Evolutionary conservation across 1,140 invertebrate genomes (phyloP).

Genomic region (Heliothis virescens): DNA sequence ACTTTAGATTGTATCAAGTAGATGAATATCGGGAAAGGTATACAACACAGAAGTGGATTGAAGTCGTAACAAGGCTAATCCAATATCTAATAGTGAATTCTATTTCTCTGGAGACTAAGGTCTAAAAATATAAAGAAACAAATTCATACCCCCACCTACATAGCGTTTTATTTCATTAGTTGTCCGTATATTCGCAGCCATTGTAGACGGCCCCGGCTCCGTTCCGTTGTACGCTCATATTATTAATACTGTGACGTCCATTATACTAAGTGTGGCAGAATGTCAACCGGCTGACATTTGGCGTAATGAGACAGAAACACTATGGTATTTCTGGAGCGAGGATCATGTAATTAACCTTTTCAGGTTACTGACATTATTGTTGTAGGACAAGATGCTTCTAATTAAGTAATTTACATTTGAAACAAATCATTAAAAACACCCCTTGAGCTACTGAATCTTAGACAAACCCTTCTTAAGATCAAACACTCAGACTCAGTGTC

Average conservation of each 20-base stretch:
- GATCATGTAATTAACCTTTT: slow-evolving; percentile 43
- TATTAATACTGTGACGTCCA: slow-evolving; percentile 41
- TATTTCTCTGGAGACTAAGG: neutral
- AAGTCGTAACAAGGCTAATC: slow-evolving; percentile 15
- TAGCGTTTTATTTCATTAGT: neutral
- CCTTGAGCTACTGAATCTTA: neutral
- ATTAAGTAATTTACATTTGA: neutral
- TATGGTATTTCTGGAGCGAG: slow-evolving; percentile 22
- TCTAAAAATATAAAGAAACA: slow-evolving; percentile 1
- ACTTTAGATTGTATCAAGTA: slow-evolving; percentile 16
- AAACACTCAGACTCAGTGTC: neutral
- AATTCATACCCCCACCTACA: neutral
- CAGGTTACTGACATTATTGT: slow-evolving; percentile 29
- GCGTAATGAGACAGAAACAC: slow-evolving; percentile 30
- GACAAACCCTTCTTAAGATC: neutral
- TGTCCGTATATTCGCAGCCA: neutral
- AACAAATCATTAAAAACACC: neutral
- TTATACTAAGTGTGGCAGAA: slow-evolving; percentile 37
- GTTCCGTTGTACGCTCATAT: neutral
- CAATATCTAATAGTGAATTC: slow-evolving; percentile 11
- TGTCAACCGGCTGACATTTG: slow-evolving; percentile 44
- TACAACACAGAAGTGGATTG: slow-evolving; percentile 9
- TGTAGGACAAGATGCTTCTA: neutral
- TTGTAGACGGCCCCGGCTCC: neutral
- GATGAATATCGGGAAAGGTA: neutral